A percentile compares a stretch with the other conserved stretches of the same genome.
Conservation (phyloP, 2,113 vertebrate genomes). For the Ginglymostoma cirratum region DNA sequence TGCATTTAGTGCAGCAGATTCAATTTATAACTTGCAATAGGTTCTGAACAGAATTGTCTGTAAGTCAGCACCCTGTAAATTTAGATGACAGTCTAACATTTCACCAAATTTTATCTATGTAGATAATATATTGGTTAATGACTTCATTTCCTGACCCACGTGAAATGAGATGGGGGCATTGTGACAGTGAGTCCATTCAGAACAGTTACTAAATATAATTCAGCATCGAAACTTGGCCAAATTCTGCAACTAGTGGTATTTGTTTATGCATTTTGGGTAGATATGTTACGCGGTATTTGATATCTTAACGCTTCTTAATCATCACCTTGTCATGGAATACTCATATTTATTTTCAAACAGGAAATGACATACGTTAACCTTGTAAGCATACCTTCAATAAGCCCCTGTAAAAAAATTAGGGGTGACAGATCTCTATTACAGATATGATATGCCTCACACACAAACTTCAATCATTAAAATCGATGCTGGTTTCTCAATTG, state of each 20-base stretch:
- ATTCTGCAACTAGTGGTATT: not conserved
- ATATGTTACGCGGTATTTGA: not conserved
- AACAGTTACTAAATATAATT: not conserved
- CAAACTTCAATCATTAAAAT: not conserved
- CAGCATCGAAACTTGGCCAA: not conserved
- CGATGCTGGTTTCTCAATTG: not conserved
- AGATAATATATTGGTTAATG: not conserved
- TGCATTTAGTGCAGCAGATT: not conserved
- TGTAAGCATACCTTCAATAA: not conserved
- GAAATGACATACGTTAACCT: not conserved
- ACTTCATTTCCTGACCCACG: not conserved
- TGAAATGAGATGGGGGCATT: not conserved
- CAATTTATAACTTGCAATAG: not conserved
- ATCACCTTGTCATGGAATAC: conserved; percentile 20
- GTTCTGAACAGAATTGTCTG: not conserved
- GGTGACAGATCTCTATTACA: not conserved
- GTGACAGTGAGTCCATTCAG: not conserved
- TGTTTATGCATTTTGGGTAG: not conserved
- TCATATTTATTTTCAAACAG: not conserved
- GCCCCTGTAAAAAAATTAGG: not conserved
- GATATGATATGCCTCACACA: not conserved
- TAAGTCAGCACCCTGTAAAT: not conserved
- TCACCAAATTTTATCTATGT: not conserved
- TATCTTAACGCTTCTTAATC: not conserved
- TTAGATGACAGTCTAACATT: not conserved